phyloP scores from a whole-genome alignment of 2,113 vertebrate species.

The Gopherus flavomarginatus region DNA sequence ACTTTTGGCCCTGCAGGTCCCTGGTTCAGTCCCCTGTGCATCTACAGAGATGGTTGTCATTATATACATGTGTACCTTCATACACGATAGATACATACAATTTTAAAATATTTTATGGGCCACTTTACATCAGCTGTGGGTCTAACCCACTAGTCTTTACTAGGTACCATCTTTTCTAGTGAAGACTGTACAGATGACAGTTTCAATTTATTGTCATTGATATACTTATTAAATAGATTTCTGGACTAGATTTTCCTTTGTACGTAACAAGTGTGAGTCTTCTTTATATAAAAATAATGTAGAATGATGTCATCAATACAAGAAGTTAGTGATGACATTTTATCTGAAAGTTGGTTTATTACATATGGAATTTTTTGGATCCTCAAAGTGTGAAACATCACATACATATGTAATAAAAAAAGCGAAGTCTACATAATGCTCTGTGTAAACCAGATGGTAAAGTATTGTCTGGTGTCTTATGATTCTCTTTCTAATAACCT shows the following conservation, averaged over 20 bases:
- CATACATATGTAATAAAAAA: neutral
- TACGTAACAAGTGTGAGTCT: neutral
- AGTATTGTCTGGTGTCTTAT: neutral
- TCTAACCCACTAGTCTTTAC: neutral
- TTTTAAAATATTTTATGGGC: neutral
- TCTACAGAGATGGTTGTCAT: neutral
- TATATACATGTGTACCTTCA: neutral
- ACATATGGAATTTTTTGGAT: neutral
- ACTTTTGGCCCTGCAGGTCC: neutral
- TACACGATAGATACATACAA: neutral
- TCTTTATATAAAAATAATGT: neutral
- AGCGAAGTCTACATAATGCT: neutral
- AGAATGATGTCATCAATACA: neutral
- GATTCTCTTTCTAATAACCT: neutral
- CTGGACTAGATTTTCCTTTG: neutral
- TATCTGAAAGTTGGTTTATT: neutral
- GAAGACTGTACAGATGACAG: neutral
- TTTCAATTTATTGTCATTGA: neutral
- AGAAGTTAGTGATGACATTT: neutral
- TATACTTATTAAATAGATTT: conserved; percentile 15
- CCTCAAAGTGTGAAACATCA: neutral
- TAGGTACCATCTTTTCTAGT: neutral
- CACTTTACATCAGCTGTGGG: neutral
- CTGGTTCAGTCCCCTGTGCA: neutral
- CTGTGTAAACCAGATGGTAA: neutral